Conservation (phyloP, 1,140 invertebrate species). For the Bombyx mori region ASM3026992v2 NC_085122.1:13663501-13664000, state of each 20-base stretch:
- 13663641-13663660: slow-evolving; percentile 12
- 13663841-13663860: too few relatives aligned
- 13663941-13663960: too few relatives aligned
- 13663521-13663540: neutral
- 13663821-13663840: too few relatives aligned
- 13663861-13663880: too few relatives aligned
- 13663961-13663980: too few relatives aligned
- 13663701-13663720: slow-evolving; percentile 29
- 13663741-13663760: slow-evolving; percentile 19
- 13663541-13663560: slow-evolving; percentile 21
- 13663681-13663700: slow-evolving; percentile 43
- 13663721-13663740: slow-evolving; percentile 15
- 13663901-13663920: too few relatives aligned
- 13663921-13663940: too few relatives aligned
- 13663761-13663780: slow-evolving; percentile 1
- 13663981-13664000: too few relatives aligned
- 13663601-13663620: slow-evolving; percentile 32
- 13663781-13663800: too few relatives aligned
- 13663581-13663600: slow-evolving; percentile 4
- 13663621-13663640: slow-evolving; percentile 35
- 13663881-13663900: too few relatives aligned
- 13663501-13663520: too few relatives aligned
- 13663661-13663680: slow-evolving; percentile 27
- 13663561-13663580: slow-evolving; percentile 1
- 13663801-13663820: too few relatives aligned